phyloP scores from a whole-genome alignment of 1,140 invertebrate genomes.

The Polyergus mexicanus region DNA sequence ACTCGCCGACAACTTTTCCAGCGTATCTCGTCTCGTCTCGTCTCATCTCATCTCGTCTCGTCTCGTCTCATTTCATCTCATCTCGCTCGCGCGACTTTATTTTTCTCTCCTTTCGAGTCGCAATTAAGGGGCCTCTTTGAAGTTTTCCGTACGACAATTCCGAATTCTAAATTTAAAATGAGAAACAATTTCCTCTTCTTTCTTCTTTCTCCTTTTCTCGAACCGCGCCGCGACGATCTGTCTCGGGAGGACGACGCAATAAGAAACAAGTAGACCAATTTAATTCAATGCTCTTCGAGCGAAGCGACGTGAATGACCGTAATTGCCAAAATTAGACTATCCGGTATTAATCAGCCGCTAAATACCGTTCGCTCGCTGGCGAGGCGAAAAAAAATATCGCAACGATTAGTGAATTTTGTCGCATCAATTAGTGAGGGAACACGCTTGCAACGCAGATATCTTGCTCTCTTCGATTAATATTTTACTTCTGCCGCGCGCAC shows the following conservation, averaged over 20 bases:
- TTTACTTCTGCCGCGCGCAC: constrained; percentile 14
- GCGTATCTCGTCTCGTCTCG: neutral
- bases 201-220: no score
- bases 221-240: neutral
- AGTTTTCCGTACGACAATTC: constrained; percentile 20
- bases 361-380: constrained; percentile 14
- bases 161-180: constrained; percentile 55
- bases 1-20: constrained; percentile 24
- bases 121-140: constrained; percentile 45
- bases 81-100: constrained; percentile 12
- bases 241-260: constrained; percentile 33
- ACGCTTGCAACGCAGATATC: constrained; percentile 9
- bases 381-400: neutral
- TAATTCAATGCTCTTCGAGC: constrained; percentile 45
- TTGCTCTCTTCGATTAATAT: constrained; percentile 44
- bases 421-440: neutral
- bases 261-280: constrained; percentile 60
- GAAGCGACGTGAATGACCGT: constrained; percentile 42
- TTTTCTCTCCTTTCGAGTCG: constrained; percentile 41
- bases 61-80: neutral
- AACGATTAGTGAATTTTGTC: constrained; percentile 40
- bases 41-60: neutral
- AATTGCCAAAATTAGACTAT: constrained; percentile 47
- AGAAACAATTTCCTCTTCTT: constrained; percentile 43
- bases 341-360: constrained; percentile 53